phyloP scores from a whole-genome alignment of 2,888 invertebrate species.

The Coronaproctus castanopsis region DNA sequence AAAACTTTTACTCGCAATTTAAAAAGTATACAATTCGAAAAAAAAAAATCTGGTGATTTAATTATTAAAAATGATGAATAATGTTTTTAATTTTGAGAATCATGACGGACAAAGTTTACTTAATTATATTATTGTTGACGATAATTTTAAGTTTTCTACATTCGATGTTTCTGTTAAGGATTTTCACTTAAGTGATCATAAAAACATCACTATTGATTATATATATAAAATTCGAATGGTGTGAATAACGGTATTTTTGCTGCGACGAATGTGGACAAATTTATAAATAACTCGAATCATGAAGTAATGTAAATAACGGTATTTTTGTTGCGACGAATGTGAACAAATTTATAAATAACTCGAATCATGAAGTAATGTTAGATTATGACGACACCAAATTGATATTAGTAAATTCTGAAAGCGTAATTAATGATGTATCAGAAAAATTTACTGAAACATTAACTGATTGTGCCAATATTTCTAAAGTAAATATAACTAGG shows the following conservation, averaged over 20 bases:
- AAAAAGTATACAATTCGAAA: not conserved
- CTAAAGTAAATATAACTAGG: not conserved
- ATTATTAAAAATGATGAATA: not conserved
- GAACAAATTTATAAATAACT: not conserved
- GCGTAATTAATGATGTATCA: not conserved
- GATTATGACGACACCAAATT: not conserved
- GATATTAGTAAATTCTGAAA: not conserved
- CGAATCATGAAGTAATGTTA: not conserved
- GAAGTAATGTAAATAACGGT: not conserved
- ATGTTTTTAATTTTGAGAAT: not conserved
- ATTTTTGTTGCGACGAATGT: not conserved
- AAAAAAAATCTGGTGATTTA: not conserved
- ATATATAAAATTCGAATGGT: not conserved
- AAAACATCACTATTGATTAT: not conserved
- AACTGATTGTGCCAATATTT: not conserved
- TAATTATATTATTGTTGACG: not conserved
- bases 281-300: not conserved
- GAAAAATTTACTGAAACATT: not conserved
- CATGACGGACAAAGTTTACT: not conserved
- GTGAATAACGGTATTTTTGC: not conserved
- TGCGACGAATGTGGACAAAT: not conserved
- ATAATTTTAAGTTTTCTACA: not conserved
- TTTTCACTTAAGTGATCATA: not conserved
- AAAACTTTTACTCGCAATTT: not conserved
- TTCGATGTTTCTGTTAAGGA: too few species aligned